phyloP scores from a whole-genome alignment of 2,113 vertebrate genomes.

The Stictonetta naevosa region DNA sequence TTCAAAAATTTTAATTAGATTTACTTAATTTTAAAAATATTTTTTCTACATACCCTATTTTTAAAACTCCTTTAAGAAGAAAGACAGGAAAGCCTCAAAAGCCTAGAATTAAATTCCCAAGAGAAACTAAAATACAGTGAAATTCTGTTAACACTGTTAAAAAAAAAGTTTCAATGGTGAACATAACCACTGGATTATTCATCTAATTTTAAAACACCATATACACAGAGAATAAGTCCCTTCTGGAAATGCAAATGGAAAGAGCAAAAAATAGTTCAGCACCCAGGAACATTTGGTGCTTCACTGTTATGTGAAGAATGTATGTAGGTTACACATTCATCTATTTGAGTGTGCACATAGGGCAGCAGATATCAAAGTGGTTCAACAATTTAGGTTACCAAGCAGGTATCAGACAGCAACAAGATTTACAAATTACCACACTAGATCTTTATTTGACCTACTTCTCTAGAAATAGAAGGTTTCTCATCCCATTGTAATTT shows the following conservation, averaged over 20 bases:
- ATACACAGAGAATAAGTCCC: not conserved
- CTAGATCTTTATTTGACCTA: conserved; percentile 3
- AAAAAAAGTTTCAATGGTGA: not conserved
- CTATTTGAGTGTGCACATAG: fast-evolving
- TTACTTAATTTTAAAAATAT: conserved; percentile 2
- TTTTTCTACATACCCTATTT: not conserved
- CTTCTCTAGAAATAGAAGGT: not conserved
- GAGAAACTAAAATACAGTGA: not conserved
- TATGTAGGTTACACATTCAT: not conserved
- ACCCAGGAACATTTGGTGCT: not conserved
- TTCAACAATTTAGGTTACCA: not conserved
- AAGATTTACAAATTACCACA: not conserved
- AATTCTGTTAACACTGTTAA: not conserved
- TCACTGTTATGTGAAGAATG: not conserved
- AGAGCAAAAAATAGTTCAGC: not conserved
- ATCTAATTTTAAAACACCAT: not conserved
- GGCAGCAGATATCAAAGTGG: not conserved
- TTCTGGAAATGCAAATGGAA: not conserved
- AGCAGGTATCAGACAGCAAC: not conserved
- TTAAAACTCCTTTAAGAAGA: not conserved
- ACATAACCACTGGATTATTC: not conserved
- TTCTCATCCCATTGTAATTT: conserved; percentile 22
- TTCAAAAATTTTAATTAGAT: conserved; percentile 47
- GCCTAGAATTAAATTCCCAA: not conserved
- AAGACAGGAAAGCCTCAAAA: conserved; percentile 19